Conservation (phyloP, 2,113 vertebrate species). For the Steatornis caripensis region DNA sequence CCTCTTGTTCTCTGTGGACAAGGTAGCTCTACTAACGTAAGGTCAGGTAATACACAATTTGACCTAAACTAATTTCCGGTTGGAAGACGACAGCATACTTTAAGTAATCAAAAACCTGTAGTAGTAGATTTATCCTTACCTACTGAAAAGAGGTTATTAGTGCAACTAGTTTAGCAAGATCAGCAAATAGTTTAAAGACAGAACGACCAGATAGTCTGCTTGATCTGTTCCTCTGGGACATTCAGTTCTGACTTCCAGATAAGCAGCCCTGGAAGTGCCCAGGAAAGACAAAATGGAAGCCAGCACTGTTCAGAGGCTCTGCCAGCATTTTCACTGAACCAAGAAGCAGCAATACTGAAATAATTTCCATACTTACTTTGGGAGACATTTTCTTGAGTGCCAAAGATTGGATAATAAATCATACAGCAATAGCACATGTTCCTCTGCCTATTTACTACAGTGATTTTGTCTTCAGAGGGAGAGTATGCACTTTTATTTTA, state of each 20-base stretch:
- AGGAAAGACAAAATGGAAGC: constrained; percentile 4
- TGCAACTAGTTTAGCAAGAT: neutral
- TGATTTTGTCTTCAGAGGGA: neutral
- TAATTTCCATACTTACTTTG: neutral
- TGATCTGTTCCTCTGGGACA: neutral
- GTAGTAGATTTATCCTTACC: neutral
- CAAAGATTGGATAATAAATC: neutral
- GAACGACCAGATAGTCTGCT: neutral
- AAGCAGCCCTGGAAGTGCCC: neutral
- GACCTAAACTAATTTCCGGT: neutral
- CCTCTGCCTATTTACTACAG: neutral
- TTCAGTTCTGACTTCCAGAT: neutral
- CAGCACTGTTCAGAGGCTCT: neutral
- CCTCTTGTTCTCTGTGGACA: neutral
- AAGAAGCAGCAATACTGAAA: neutral
- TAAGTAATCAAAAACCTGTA: neutral
- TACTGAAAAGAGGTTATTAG: neutral
- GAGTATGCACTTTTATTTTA: neutral
- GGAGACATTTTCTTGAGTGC: neutral
- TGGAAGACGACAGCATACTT: neutral
- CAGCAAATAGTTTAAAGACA: neutral
- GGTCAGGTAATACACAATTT: neutral
- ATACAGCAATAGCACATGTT: neutral
- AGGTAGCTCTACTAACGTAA: neutral
- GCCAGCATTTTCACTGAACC: constrained; percentile 8